phyloP scores from a whole-genome alignment of 2,888 invertebrate species.

The Colostygia pectinataria region DNA sequence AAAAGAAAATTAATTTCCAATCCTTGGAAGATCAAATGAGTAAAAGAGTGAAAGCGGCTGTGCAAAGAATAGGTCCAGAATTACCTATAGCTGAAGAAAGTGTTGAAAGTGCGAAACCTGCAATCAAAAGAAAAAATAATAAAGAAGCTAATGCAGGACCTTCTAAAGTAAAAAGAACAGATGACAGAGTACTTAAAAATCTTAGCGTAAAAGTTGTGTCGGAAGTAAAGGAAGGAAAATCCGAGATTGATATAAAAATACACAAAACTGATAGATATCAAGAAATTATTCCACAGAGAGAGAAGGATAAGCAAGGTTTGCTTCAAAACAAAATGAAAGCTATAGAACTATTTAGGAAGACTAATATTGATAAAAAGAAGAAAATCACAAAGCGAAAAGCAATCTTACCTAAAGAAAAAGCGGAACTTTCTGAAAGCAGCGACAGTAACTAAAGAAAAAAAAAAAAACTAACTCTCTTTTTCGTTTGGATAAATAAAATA shows the following conservation, averaged over 20 bases:
- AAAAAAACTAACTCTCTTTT: background rate
- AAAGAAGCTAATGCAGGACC: slow-evolving; percentile 42
- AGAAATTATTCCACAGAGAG: slow-evolving; percentile 89
- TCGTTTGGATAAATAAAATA: slow-evolving; percentile 46
- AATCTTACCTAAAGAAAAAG: slow-evolving; percentile 81
- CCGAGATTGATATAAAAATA: slow-evolving; percentile 57
- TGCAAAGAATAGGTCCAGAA: slow-evolving; percentile 85
- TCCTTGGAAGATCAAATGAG: slow-evolving; percentile 86
- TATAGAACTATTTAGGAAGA: slow-evolving; percentile 87
- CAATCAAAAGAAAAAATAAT: slow-evolving; percentile 32
- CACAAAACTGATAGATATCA: slow-evolving; percentile 67
- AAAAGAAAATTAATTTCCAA: slow-evolving; percentile 81
- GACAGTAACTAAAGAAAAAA: slow-evolving; percentile 71
- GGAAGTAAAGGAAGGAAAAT: slow-evolving; percentile 46
- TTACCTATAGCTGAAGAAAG: slow-evolving; percentile 27
- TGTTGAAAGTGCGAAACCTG: slow-evolving; percentile 29
- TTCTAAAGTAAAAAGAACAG: slow-evolving; percentile 48
- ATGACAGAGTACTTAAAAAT: slow-evolving; percentile 45
- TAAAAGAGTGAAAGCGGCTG: slow-evolving; percentile 91
- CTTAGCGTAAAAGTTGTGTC: slow-evolving; percentile 58
- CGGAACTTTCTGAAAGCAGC: slow-evolving; percentile 85
- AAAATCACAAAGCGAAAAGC: slow-evolving; percentile 68
- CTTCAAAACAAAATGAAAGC: slow-evolving; percentile 88
- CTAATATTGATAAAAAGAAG: slow-evolving; percentile 83
- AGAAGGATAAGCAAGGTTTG: slow-evolving; percentile 85